These are phyloP conservation scores for Globodera ellingtonae DNA, from an alignment of 1,140 invertebrate species.

Conservation along the genomic window DNA sequence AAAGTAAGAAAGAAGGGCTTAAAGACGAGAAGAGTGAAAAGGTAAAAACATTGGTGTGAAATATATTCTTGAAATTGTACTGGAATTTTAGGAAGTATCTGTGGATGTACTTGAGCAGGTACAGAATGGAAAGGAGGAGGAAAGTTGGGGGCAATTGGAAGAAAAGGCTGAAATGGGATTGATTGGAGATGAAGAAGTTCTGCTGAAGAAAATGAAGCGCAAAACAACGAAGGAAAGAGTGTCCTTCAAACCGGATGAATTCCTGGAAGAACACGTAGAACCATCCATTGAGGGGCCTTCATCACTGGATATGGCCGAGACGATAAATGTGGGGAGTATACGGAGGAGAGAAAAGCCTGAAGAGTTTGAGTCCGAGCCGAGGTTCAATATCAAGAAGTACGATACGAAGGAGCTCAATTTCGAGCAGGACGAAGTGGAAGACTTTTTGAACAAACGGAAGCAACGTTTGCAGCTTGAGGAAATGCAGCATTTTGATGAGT, in stretches of 20 bases:
- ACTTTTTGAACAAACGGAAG: constrained; percentile 24
- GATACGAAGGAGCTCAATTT: constrained; percentile 10
- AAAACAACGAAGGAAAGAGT: constrained; percentile 10
- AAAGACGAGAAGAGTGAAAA: background rate
- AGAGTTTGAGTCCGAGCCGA: background rate
- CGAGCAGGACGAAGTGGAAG: constrained; percentile 28
- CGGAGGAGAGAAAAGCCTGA: background rate
- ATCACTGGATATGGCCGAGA: constrained; percentile 5
- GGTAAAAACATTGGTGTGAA: background rate
- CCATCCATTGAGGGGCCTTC: background rate
- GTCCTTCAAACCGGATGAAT: constrained; percentile 23
- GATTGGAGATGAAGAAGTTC: constrained; percentile 3
- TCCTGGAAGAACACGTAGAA: constrained; percentile 23
- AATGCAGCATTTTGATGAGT: constrained; percentile 20
- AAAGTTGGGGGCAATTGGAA: background rate
- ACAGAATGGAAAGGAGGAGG: background rate
- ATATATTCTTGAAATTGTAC: background rate
- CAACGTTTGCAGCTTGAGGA: constrained; percentile 28
- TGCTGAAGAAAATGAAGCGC: background rate
- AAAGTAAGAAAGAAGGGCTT: background rate
- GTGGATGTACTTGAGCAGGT: background rate
- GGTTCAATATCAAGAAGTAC: background rate
- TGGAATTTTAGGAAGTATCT: constrained; percentile 1
- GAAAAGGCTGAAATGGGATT: background rate
- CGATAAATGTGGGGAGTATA: background rate